Conservation (phyloP, 2,888 invertebrate species). For the Notodonta dromedarius region DNA sequence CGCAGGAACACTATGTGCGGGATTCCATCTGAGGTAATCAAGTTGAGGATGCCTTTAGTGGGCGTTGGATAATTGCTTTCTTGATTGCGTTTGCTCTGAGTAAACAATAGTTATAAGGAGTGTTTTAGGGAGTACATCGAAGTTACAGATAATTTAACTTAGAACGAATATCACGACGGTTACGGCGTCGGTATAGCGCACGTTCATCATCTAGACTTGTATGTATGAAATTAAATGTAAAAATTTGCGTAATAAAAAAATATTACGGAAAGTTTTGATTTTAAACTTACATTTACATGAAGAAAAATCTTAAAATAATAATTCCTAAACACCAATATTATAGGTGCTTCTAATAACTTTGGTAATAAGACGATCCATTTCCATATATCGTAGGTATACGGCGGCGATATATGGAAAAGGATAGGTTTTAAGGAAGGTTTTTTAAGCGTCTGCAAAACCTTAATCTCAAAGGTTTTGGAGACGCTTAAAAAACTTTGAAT, state of each 20-base stretch:
- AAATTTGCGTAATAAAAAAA: neutral
- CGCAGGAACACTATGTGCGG: no score
- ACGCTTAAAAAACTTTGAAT: no score
- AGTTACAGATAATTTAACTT: neutral
- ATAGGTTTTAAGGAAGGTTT: no score
- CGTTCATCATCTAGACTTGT: no score
- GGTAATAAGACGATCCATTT: neutral
- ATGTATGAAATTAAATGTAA: neutral
- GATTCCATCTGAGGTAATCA: neutral
- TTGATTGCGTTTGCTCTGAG: neutral
- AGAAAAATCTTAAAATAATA: neutral
- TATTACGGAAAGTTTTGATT: neutral
- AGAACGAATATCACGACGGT: neutral
- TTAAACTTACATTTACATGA: neutral
- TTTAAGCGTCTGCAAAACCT: no score
- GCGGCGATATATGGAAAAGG: no score
- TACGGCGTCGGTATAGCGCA: no score
- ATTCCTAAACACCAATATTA: neutral
- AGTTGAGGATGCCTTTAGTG: neutral
- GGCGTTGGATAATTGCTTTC: slow-evolving; percentile 1
- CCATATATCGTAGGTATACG: no score
- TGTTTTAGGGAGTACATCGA: neutral
- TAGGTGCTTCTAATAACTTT: neutral
- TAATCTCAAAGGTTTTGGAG: no score
- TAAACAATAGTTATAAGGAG: neutral